phyloP scores from a whole-genome alignment of 2,888 invertebrate species.

The Conchocele bisecta region DNA sequence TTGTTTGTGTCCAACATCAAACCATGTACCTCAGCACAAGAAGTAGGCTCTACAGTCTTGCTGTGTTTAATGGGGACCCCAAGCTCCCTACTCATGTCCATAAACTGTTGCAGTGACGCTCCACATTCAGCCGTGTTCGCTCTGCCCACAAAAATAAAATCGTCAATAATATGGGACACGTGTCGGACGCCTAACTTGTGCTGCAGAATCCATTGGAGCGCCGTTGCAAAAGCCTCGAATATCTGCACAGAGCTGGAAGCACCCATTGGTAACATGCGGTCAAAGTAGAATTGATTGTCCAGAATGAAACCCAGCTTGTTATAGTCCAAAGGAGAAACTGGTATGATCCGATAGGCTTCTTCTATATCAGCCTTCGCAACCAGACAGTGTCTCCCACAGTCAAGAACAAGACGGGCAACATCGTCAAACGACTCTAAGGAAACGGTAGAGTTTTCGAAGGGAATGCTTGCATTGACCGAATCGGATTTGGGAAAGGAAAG shows the following conservation, averaged over 20 bases:
- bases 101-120: not conserved
- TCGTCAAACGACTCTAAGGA: conserved; percentile 23
- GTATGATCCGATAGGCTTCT: conserved; percentile 52
- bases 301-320: conserved; percentile 44
- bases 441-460: not conserved
- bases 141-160: conserved; percentile 29
- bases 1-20: conserved; percentile 13
- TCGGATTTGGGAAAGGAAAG: no score
- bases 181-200: not conserved
- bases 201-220: conserved; percentile 23
- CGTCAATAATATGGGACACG: conserved; percentile 40
- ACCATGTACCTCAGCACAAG: conserved; percentile 24
- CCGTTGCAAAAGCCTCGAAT: conserved; percentile 22
- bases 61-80: conserved; percentile 23
- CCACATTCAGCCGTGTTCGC: conserved; percentile 4
- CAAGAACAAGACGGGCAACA: conserved; percentile 4
- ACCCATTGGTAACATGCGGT: conserved; percentile 21
- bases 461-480: not conserved
- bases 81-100: not conserved
- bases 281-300: conserved; percentile 30
- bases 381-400: conserved; percentile 17
- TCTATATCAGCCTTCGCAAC: conserved; percentile 54
- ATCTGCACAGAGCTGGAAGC: conserved; percentile 12
- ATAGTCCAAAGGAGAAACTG: conserved; percentile 42
- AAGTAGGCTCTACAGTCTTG: conserved; percentile 12